Evolutionary conservation across 1,140 invertebrate genomes (phyloP), one percentile per base, ranked within the genome.

Genomic region (Bombus balteatus): DNA sequence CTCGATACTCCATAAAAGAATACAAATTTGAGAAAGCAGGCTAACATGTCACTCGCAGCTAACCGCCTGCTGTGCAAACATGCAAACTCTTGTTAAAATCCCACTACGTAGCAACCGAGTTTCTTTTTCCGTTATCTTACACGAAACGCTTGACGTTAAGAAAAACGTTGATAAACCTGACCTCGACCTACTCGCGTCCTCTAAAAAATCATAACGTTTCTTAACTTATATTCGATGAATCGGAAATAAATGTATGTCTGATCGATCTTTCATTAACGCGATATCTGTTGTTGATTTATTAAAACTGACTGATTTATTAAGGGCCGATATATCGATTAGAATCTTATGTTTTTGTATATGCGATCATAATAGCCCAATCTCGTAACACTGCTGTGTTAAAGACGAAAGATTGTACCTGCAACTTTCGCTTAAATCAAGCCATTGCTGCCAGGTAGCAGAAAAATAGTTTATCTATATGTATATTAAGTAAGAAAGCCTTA

Each of bases 41-140:
- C 72, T 86, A 84, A 82, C 85, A 81, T 77, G 90, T 91, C 86
- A 80, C 73, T 88, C 79, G 73, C 79, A 59, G 9, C 62, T 65
- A 90, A 76, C 75, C 84, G 53, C 91, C 91, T 89, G 90, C 90
- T 92, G 91, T 89, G 85, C 87, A 92, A 91, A 92, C 87, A 91
- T 59, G 59, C 37, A 62, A 62, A 91, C 76, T 37, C 72, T 62
- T 83, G 78, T 87, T 77, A 68, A 84, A 88, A 86, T 83, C 83
- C 53, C 6, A 68, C 66, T 37, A 43, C 62, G 2, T 22, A 15
- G 39, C 13, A 18, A 73, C 39, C 43, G 22, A 76, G n/a, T 77
- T 77, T 84, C 72, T 68, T 57, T 37, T n/a, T 66, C 37, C 18
- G n/a, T 72, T 83, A 83, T 65, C 59, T 47, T 57, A 59, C 68